Conservation (phyloP, 2,888 invertebrate species). For the Leptopilina syphax region DNA sequence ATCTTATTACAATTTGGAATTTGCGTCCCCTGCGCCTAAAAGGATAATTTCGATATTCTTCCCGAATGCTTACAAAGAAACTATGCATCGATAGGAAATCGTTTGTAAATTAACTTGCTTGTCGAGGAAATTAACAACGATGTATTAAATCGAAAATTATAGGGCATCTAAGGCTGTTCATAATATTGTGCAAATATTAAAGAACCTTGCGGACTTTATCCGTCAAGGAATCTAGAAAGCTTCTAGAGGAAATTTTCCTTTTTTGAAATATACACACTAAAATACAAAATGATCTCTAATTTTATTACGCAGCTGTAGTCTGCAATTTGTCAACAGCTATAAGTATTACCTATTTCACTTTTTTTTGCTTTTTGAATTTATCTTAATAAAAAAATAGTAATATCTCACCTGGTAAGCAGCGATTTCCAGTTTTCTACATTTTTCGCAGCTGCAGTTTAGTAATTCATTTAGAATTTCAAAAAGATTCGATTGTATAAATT, state of each 20-base stretch:
- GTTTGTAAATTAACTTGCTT: neutral
- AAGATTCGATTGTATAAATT: too few species aligned
- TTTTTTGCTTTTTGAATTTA: neutral
- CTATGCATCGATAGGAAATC: neutral
- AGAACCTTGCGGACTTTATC: slow-evolving; percentile 33
- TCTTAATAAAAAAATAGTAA: too few species aligned
- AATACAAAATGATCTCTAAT: slow-evolving; percentile 23
- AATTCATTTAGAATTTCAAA: too few species aligned
- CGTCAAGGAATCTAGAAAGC: slow-evolving; percentile 18
- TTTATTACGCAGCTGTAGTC: slow-evolving; percentile 30
- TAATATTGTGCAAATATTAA: slow-evolving; percentile 40
- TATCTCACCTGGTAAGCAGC: too few species aligned
- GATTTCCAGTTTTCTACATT: too few species aligned
- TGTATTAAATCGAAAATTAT: slow-evolving; percentile 66
- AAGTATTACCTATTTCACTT: neutral
- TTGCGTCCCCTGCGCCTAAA: too few species aligned
- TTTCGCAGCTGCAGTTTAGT: too few species aligned
- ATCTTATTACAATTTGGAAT: too few species aligned
- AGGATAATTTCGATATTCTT: too few species aligned
- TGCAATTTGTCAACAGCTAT: neutral
- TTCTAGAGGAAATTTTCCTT: neutral
- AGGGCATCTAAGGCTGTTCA: slow-evolving; percentile 46
- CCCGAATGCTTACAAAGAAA: too few species aligned
- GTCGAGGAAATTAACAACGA: slow-evolving; percentile 32
- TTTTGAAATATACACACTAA: neutral